phyloP scores from a whole-genome alignment of 2,888 invertebrate species.

The Apoda limacodes region DNA sequence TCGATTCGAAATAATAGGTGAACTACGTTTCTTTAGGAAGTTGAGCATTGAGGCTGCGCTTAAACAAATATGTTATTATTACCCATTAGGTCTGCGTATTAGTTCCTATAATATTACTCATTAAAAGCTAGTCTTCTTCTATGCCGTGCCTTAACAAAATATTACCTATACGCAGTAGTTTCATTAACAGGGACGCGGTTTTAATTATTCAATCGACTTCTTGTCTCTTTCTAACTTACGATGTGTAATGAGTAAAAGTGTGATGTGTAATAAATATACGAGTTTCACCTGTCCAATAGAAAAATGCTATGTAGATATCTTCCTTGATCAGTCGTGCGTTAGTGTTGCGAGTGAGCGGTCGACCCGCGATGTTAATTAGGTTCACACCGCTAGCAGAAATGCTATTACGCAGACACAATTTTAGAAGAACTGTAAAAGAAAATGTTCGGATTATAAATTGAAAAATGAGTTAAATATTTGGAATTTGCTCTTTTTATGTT shows the following conservation, averaged over 20 bases:
- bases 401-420: slow-evolving; percentile 61
- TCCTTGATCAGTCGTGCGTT: slow-evolving; percentile 53
- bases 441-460: slow-evolving; percentile 33
- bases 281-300: no score
- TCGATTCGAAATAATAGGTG: no score
- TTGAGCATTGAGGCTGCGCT: no score
- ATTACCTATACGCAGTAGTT: slow-evolving; percentile 32
- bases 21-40: no score
- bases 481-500: slow-evolving; percentile 43
- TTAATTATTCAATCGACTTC: slow-evolving; percentile 53
- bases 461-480: slow-evolving; percentile 45
- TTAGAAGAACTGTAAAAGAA: slow-evolving; percentile 48
- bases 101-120: no score
- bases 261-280: no score
- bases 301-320: no score
- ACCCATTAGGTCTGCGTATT: no score
- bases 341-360: slow-evolving; percentile 37
- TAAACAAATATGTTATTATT: no score
- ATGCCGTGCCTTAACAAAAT: no score
- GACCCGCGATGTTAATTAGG: slow-evolving; percentile 55
- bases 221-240: slow-evolving; percentile 26
- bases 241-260: slow-evolving; percentile 20
- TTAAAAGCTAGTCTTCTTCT: no score
- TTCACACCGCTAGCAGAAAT: slow-evolving; percentile 56
- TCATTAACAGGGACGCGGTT: slow-evolving; percentile 42